Evolutionary conservation across 1,140 invertebrate genomes (phyloP), one percentile per base, ranked within the genome.

Genomic region (Anastatus disparis): DNA sequence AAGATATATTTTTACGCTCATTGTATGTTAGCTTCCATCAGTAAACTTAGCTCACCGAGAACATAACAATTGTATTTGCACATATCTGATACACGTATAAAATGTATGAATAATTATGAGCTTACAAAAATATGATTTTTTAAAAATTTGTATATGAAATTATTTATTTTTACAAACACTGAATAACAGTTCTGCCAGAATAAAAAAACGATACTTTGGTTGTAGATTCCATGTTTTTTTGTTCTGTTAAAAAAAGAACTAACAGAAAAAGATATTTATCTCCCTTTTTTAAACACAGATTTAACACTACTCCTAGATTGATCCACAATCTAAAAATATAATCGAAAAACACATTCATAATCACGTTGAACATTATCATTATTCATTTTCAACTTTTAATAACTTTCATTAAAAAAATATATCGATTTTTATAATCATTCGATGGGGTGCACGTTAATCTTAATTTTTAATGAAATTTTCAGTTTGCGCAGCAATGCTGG

Each of bases 401-500:
- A n/a, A n/a, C n/a, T n/a, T n/a, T n/a, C n/a, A n/a, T n/a, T n/a
- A n/a, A n/a, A n/a, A n/a, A n/a, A n/a, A n/a, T n/a, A n/a, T n/a
- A n/a, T n/a, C n/a, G n/a, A n/a, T n/a, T n/a, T n/a, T n/a, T n/a
- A n/a, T n/a, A n/a, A n/a, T n/a, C n/a, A n/a, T n/a, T 15, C 59
- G 4, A 17, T 2, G 38, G 59, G 44, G 27, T 42, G 44, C 31
- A 46, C 20, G 2, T 44, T 44, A 17, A 59, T 17, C n/a, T 84
- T 88, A 91, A 40, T 87, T 79, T 80, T 90, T 89, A 6, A 92
- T 75, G 44, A 93, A 80, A 46, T 89, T 87, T 70, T 89, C 83
- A 20, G 90, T 94, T 59, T 93, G 93, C 61, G 87, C 87, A 12
- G 91, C 90, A 76, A 99, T 93, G 78, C 91, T 90, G 52, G 89